A percentile compares a stretch with the other conserved stretches of the same genome.
Evolutionary conservation across 2,113 vertebrate species (phyloP).

Genomic region (Mirza zaza): DNA sequence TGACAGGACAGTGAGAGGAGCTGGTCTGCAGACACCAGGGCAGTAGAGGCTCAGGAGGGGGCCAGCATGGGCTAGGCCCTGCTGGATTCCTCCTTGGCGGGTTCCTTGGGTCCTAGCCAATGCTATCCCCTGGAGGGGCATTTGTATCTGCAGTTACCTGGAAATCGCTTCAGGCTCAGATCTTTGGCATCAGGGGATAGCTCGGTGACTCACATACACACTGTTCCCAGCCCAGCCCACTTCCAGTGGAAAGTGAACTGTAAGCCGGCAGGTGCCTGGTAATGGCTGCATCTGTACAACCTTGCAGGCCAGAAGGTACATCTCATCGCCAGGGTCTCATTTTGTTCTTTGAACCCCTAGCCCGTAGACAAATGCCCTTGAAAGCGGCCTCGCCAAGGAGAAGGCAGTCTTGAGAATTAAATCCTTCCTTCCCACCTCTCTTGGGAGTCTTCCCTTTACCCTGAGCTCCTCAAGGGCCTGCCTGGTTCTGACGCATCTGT

Average conservation of each 20-base stretch:
- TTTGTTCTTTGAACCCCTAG: background rate
- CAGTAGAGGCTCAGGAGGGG: background rate
- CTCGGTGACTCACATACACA: background rate
- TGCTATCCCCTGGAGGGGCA: background rate
- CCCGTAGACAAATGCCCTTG: background rate
- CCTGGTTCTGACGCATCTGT: background rate
- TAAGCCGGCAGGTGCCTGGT: background rate
- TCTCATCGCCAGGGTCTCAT: background rate
- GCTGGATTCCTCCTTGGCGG: accelerated
- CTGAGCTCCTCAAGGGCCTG: background rate
- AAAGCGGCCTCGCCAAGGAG: background rate
- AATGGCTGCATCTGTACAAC: background rate
- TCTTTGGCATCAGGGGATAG: background rate
- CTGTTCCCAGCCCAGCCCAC: background rate
- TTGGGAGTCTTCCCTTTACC: background rate
- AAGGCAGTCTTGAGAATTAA: background rate
- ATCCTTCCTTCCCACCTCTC: background rate
- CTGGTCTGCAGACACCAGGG: background rate
- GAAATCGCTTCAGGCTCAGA: background rate
- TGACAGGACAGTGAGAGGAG: background rate
- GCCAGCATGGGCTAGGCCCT: accelerated
- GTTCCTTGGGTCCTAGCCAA: background rate
- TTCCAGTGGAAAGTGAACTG: accelerated
- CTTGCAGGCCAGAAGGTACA: background rate
- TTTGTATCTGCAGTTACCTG: background rate